phyloP scores from a whole-genome alignment of 2,797 vertebrate genomes.

The Micropoecilia bifurca region DNA sequence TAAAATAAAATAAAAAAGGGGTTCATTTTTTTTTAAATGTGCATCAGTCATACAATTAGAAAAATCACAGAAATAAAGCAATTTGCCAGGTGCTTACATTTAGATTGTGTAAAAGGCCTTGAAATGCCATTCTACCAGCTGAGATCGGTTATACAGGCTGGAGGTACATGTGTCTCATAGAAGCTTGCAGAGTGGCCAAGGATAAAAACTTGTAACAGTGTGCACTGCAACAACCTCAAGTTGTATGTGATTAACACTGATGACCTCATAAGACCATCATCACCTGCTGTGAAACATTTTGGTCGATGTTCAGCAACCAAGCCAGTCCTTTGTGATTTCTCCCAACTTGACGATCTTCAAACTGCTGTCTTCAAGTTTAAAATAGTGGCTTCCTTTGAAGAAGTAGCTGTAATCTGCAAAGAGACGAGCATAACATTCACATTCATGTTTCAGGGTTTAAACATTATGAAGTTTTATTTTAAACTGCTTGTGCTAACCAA shows the following conservation, averaged over 20 bases:
- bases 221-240: conserved; percentile 66
- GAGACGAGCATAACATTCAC: conserved; percentile 22
- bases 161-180: conserved; percentile 64
- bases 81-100: conserved; percentile 71
- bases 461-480: neutral
- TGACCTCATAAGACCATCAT: conserved; percentile 59
- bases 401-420: conserved; percentile 94
- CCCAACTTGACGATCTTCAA: conserved; percentile 97
- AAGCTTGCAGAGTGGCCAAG: conserved; percentile 79
- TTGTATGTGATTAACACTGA: conserved; percentile 70
- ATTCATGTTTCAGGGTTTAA: conserved; percentile 4
- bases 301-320: conserved; percentile 87
- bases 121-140: conserved; percentile 64
- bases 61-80: conserved; percentile 72
- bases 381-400: conserved; percentile 95
- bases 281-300: conserved; percentile 44
- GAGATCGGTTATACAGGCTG: conserved; percentile 70
- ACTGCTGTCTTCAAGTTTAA: conserved; percentile 94
- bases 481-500: conserved; percentile 4
- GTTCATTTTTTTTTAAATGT: conserved; percentile 42
- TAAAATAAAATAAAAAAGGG: neutral
- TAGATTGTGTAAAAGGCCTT: conserved; percentile 51
- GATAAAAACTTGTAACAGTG: conserved; percentile 71
- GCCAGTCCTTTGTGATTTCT: conserved; percentile 95
- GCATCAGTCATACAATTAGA: conserved; percentile 65